Conservation (phyloP, 35 echinoderm and acorn worm species). For the Apostichopus japonicus region DNA sequence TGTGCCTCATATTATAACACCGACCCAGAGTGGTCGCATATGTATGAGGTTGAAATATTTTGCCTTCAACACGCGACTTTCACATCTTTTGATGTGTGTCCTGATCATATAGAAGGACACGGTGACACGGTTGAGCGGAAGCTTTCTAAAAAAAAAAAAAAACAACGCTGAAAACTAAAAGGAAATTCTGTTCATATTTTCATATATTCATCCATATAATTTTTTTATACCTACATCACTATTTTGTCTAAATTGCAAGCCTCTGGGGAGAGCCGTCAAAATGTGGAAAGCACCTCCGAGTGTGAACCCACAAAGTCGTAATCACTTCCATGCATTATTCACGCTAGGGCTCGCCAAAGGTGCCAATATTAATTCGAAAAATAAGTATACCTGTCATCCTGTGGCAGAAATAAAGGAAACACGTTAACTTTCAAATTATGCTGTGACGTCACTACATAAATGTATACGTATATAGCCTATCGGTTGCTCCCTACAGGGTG, state of each 20-base stretch:
- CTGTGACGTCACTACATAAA: background rate
- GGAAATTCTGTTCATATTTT: background rate
- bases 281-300: background rate
- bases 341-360: slow-evolving; percentile 9
- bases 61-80: no score
- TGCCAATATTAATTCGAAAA: slow-evolving; percentile 30
- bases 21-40: no score
- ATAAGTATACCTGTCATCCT: slow-evolving; percentile 21
- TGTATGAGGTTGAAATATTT: no score
- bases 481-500: no score
- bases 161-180: no score
- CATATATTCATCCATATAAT: background rate
- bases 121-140: no score
- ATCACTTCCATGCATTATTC: slow-evolving; percentile 43
- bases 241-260: slow-evolving; percentile 4
- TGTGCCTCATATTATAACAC: no score
- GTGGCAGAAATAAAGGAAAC: background rate
- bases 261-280: slow-evolving; percentile 5
- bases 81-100: no score
- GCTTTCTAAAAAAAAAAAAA: no score
- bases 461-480: no score
- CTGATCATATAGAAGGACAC: no score
- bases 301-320: slow-evolving; percentile 1
- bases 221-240: background rate
- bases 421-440: background rate